phyloP scores from a whole-genome alignment of 2,888 invertebrate genomes.

The Iphiclides podalirius region DNA sequence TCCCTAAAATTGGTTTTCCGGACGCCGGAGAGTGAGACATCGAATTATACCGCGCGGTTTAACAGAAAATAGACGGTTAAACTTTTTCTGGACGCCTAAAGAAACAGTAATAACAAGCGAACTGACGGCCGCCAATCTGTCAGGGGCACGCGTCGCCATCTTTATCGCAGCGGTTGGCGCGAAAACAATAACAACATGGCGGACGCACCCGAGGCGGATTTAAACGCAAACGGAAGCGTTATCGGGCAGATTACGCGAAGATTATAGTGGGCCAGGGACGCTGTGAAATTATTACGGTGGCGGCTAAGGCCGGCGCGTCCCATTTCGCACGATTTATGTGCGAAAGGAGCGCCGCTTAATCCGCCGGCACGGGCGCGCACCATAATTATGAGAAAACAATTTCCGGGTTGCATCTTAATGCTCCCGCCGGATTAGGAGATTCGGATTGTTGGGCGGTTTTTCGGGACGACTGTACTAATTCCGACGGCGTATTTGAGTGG shows the following conservation, averaged over 20 bases:
- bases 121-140: constrained; percentile 36
- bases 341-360: constrained; percentile 72
- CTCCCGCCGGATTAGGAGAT: constrained; percentile 60
- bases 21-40: neutral
- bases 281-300: constrained; percentile 73
- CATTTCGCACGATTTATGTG: constrained; percentile 76
- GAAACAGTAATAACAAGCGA: too few species aligned
- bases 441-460: constrained; percentile 38
- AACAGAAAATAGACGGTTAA: neutral
- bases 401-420: constrained; percentile 74
- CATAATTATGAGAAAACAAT: constrained; percentile 80
- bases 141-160: constrained; percentile 51
- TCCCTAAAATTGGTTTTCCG: neutral
- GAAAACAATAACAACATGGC: constrained; percentile 63
- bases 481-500: constrained; percentile 12
- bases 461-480: constrained; percentile 32
- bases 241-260: constrained; percentile 78
- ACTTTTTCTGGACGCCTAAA: too few species aligned
- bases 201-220: constrained; percentile 58
- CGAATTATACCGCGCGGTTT: neutral
- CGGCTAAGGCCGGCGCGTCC: constrained; percentile 73
- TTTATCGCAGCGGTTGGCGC: constrained; percentile 61
- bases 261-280: constrained; percentile 72
- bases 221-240: constrained; percentile 72
- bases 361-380: constrained; percentile 55